Evolutionary conservation across 2,888 invertebrate species (phyloP).

Genomic region (Ferdinandea cuprea): DNA sequence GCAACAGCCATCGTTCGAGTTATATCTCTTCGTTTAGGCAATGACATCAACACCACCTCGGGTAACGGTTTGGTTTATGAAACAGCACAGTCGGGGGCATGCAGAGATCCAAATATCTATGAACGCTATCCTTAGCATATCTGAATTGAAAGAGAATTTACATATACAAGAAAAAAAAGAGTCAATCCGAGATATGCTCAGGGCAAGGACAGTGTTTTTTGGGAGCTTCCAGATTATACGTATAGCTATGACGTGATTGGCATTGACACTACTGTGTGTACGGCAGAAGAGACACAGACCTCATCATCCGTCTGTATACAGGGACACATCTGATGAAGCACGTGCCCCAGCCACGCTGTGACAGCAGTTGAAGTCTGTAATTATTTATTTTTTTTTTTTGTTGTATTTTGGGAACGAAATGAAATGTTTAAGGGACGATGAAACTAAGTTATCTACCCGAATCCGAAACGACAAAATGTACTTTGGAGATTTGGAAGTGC

Average conservation of each 20-base stretch:
- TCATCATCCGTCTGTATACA: slow-evolving; percentile 24
- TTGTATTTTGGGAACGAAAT: slow-evolving; percentile 11
- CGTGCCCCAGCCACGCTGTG: slow-evolving; percentile 44
- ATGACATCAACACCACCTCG: slow-evolving; percentile 56
- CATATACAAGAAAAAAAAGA: slow-evolving; percentile 26
- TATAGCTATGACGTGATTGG: slow-evolving; percentile 44
- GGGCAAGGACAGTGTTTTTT: slow-evolving; percentile 29
- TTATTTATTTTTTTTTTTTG: no score
- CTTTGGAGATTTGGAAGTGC: slow-evolving; percentile 42
- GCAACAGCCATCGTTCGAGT: slow-evolving; percentile 40
- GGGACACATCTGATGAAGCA: slow-evolving; percentile 61
- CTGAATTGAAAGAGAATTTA: slow-evolving; percentile 23
- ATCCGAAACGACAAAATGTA: slow-evolving; percentile 23
- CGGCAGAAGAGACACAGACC: slow-evolving; percentile 12
- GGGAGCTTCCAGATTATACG: slow-evolving; percentile 36
- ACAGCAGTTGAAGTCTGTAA: slow-evolving; percentile 39
- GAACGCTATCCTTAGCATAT: slow-evolving; percentile 10
- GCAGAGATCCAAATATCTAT: not conserved
- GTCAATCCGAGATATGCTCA: slow-evolving; percentile 5
- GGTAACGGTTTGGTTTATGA: slow-evolving; percentile 47
- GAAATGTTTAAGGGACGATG: slow-evolving; percentile 33
- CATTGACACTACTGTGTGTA: slow-evolving; percentile 21
- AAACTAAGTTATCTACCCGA: slow-evolving; percentile 49
- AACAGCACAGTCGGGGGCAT: slow-evolving; percentile 25
- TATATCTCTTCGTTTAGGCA: slow-evolving; percentile 53